A percentile compares a stretch with the other conserved stretches of the same genome.
Conservation (phyloP, 2,113 vertebrate genomes). For the Aplodontia rufa region DNA sequence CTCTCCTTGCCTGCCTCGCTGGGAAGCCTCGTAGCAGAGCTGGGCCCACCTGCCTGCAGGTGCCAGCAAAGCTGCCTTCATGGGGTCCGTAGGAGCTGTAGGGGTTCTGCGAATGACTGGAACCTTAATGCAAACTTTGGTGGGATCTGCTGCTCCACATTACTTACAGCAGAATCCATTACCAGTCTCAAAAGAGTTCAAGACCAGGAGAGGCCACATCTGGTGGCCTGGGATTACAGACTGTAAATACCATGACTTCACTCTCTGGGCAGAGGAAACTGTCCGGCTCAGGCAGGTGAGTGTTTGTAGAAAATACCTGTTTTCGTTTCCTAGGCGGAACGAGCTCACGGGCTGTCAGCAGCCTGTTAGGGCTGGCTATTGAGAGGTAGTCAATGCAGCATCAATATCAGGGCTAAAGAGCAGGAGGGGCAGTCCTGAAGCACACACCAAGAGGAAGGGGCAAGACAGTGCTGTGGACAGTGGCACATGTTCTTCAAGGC, state of each 20-base stretch:
- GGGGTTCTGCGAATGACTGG: background rate
- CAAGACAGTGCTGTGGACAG: no score
- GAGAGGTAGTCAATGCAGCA: background rate
- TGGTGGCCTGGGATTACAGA: background rate
- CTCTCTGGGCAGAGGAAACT: background rate
- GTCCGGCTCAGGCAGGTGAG: background rate
- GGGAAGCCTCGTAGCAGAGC: background rate
- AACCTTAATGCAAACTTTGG: background rate
- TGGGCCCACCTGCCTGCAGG: background rate
- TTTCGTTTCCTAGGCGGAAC: background rate
- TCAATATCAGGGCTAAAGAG: background rate
- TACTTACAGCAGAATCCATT: background rate
- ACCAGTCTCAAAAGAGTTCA: background rate
- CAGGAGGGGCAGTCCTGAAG: background rate
- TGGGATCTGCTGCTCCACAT: background rate
- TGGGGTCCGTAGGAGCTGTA: background rate
- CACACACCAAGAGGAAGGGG: background rate
- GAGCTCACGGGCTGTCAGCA: background rate
- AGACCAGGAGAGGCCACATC: background rate
- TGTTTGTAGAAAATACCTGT: background rate
- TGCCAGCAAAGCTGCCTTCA: fast-evolving
- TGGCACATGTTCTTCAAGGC: no score
- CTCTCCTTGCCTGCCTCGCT: background rate
- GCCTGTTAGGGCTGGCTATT: background rate
- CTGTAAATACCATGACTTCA: background rate